phyloP scores from a whole-genome alignment of 2,113 vertebrate genomes.

The Neogale vison region DNA sequence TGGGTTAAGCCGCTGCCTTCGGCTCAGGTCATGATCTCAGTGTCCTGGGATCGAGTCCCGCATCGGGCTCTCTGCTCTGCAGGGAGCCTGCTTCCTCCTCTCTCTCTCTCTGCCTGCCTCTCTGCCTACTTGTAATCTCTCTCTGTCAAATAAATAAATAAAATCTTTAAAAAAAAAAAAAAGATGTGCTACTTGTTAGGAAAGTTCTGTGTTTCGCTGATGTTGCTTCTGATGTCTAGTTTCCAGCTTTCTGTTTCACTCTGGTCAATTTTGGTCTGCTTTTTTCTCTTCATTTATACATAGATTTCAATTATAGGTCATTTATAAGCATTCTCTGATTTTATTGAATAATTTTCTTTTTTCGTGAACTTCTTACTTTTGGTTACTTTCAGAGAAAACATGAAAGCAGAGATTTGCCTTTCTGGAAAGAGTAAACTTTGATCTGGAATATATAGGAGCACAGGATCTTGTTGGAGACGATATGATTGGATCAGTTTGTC shows the following conservation, averaged over 20 bases:
- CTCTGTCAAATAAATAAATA: too few species aligned
- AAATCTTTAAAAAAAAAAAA: too few species aligned
- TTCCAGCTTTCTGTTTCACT: background rate
- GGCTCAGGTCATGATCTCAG: too few species aligned
- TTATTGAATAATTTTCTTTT: background rate
- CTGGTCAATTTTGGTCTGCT: background rate
- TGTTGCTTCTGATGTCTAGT: background rate
- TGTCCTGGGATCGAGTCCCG: too few species aligned
- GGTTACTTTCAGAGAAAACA: background rate
- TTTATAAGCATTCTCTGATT: background rate
- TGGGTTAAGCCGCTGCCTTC: too few species aligned
- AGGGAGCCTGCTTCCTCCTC: too few species aligned
- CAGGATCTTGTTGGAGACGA: background rate
- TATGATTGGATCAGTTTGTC: background rate
- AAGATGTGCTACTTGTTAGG: background rate
- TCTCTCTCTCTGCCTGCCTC: too few species aligned
- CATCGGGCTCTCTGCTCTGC: too few species aligned
- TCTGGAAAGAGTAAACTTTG: background rate
- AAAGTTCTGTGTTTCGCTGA: background rate
- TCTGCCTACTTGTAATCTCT: too few species aligned
- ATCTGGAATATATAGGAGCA: background rate
- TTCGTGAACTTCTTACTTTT: background rate
- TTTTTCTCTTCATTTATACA: background rate
- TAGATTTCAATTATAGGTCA: background rate
- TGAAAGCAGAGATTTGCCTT: background rate